Conservation (phyloP, 1,140 invertebrate genomes). For the Aphidius gifuensis region DNA sequence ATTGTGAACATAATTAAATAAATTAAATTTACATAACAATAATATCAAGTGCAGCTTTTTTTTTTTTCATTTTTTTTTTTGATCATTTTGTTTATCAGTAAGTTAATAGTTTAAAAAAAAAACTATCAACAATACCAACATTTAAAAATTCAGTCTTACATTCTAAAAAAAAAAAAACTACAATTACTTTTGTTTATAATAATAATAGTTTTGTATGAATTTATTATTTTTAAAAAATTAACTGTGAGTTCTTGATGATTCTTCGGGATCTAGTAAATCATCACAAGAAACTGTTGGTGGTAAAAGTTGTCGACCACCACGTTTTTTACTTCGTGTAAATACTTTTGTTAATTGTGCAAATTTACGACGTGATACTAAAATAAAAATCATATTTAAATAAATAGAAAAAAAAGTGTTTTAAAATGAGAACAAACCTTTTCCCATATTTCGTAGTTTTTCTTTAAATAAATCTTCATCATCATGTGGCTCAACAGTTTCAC, state of each 20-base stretch:
- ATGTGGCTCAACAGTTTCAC: slow-evolving; percentile 40
- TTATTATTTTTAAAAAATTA: slow-evolving; percentile 24
- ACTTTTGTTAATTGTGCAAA: slow-evolving; percentile 77
- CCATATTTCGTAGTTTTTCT: slow-evolving; percentile 83
- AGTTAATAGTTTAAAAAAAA: too few species aligned
- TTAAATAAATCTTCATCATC: slow-evolving; percentile 77
- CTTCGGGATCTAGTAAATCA: slow-evolving; percentile 50
- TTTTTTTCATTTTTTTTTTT: too few species aligned
- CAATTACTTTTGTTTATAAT: too few species aligned
- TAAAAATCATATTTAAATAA: slow-evolving; percentile 21
- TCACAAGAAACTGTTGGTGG: slow-evolving; percentile 52
- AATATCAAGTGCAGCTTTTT: too few species aligned
- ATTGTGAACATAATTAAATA: too few species aligned
- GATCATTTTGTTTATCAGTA: too few species aligned
- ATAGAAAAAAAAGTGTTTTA: neutral
- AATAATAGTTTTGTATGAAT: too few species aligned
- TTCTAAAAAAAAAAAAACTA: too few species aligned
- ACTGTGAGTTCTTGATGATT: slow-evolving; percentile 45
- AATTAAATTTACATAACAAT: too few species aligned
- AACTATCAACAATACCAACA: too few species aligned
- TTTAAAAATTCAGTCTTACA: too few species aligned
- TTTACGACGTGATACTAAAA: slow-evolving; percentile 73
- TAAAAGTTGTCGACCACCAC: slow-evolving; percentile 54
- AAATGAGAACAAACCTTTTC: slow-evolving; percentile 61
- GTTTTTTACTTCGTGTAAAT: slow-evolving; percentile 71